Base-by-base conservation (phyloP, 2,888 invertebrate species). In the Alloscopus bannaensis region DNA sequence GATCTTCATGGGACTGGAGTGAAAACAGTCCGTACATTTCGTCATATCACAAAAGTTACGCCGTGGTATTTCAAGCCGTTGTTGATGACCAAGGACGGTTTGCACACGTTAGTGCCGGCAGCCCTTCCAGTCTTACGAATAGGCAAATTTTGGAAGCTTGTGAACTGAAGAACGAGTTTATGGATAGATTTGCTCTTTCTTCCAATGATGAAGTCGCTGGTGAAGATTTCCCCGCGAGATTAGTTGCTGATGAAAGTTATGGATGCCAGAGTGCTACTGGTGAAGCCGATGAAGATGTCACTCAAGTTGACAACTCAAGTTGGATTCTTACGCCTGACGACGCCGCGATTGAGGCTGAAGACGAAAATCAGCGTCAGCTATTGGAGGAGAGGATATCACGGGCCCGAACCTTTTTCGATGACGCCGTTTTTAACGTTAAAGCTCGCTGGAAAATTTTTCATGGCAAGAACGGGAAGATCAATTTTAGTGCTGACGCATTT, bases 381-480 rank as follows among this genome's bases (percentile, higher is more conserved):
- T 24, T 68, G 1, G 71, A 82, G 47, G 78, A 81, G 16, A 80
- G 73, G 22, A 64, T 83, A 16, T 47, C 52, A 18, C 62, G 68
- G 42, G 81, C 81, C 20, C 40, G 62, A 18, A 29, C 45, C 11
- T 22, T 70, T 13, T 84, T 83, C 65, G 78, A 77, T 18, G 79
- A 83, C 16, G 75, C 83, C 3, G 55, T 84, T 29, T 42, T 73
- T 0, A 70, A 77, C 50, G 68, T 83, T 11, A 83, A 81, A 64
- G 78, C 78, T 59, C 70, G 84, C 3, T 84, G 81, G 71, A 73
- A 75, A 50, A 81, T 83, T 20, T 82, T 82, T 62, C 83, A 82
- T 75, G 82, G 83, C 1, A 83, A 83, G 65, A 80, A 71, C 64
- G 84, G 84, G 3, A 83, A 83, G 66, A 81, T 84, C 22, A 82